Conservation (phyloP, 2,113 vertebrate species). For the Amblyornis subalaris region DNA sequence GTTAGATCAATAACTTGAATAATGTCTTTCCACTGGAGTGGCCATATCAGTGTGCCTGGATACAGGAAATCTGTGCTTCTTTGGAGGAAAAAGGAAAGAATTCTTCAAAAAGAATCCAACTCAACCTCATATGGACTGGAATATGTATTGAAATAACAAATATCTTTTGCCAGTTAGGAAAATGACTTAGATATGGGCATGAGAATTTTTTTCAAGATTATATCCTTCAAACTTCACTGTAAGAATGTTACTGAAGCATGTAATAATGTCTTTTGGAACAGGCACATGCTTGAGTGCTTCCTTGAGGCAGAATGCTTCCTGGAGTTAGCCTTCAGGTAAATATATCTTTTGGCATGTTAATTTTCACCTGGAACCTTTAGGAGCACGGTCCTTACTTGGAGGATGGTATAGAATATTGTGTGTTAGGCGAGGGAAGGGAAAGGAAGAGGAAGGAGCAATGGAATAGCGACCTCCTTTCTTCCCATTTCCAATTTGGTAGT, state of each 20-base stretch:
- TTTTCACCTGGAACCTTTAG: not conserved
- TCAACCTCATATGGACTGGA: not conserved
- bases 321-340: not conserved
- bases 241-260: not conserved
- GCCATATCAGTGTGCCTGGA: not conserved
- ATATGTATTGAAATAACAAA: not conserved
- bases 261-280: not conserved
- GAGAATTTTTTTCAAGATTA: not conserved
- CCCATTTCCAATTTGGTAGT: not conserved
- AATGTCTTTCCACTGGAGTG: not conserved
- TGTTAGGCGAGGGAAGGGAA: not conserved
- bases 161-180: not conserved
- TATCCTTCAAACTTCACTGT: not conserved
- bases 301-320: not conserved
- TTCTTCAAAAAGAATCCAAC: not conserved
- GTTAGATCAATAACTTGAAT: not conserved
- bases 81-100: not conserved
- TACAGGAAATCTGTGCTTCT: not conserved
- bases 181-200: not conserved
- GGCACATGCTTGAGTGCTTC: not conserved
- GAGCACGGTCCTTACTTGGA: rapidly evolving
- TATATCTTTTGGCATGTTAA: not conserved
- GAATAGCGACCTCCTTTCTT: rapidly evolving
- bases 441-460: not conserved
- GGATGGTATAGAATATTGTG: not conserved